phyloP scores from a whole-genome alignment of 2,113 vertebrate species.

The Mus musculus region GRCm39 chr1:118606001-118606500 shows the following conservation, averaged over 20 bases:
- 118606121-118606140: fast-evolving
- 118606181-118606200: fast-evolving
- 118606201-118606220: neutral
- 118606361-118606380: neutral
- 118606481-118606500: neutral
- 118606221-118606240: neutral
- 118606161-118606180: neutral
- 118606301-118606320: neutral
- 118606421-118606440: neutral
- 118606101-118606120: neutral
- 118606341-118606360: neutral
- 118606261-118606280: neutral
- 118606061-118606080: neutral
- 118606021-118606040: neutral
- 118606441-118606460: neutral
- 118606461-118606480: neutral
- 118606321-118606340: neutral
- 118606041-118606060: neutral
- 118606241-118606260: neutral
- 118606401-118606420: neutral
- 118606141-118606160: neutral
- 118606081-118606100: neutral
- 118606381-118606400: neutral
- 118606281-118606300: neutral
- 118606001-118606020: neutral